These are phyloP conservation scores for Todiramphus chloris DNA, from an alignment of 2,113 vertebrate species.

Conservation along the genomic window DNA sequence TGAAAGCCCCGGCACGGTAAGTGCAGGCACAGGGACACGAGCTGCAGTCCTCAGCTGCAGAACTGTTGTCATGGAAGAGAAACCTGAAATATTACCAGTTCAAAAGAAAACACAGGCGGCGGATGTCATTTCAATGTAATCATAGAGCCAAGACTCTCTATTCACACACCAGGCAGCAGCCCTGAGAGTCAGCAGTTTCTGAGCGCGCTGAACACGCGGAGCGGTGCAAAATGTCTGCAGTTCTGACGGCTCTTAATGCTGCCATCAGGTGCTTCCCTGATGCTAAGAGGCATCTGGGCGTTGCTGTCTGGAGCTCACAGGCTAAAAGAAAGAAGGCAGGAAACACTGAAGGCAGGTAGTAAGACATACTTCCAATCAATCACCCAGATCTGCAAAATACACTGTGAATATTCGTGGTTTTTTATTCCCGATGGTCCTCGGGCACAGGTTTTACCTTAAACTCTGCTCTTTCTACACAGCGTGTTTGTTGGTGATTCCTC, in stretches of 20 bases:
- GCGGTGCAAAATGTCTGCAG: not conserved
- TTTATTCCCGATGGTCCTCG: not conserved
- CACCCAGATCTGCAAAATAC: not conserved
- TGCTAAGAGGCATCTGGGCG: not conserved
- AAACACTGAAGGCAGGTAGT: not conserved
- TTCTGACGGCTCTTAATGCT: not conserved
- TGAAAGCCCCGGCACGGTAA: rapidly evolving
- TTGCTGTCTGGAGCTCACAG: not conserved
- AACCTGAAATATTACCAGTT: not conserved
- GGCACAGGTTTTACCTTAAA: not conserved
- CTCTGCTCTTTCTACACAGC: not conserved
- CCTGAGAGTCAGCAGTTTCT: not conserved
- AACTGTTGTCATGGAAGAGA: not conserved
- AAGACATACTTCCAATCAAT: not conserved
- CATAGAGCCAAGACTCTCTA: not conserved
- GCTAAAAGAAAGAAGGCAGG: not conserved
- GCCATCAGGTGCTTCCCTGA: not conserved
- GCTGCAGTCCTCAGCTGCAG: not conserved
- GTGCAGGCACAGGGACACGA: rapidly evolving
- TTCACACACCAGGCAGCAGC: not conserved
- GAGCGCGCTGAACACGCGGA: rapidly evolving
- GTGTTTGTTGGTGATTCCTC: not conserved
- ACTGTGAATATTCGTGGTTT: not conserved
- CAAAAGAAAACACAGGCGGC: not conserved
- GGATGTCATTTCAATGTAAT: not conserved